These are phyloP conservation scores for Phasianus colchicus DNA, from an alignment of 2,113 vertebrate species.

Conservation along the genomic window DNA sequence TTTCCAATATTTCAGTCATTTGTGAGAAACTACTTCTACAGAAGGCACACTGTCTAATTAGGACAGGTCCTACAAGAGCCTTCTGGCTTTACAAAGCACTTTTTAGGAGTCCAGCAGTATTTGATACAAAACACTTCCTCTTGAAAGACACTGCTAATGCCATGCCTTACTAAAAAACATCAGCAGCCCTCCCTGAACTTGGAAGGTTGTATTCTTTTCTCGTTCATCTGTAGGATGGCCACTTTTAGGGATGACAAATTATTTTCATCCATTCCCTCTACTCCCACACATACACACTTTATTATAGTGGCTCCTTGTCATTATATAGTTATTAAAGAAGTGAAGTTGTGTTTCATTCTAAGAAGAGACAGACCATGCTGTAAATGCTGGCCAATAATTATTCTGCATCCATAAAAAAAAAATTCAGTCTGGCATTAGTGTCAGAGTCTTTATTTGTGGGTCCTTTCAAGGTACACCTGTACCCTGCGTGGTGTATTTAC, in stretches of 20 bases:
- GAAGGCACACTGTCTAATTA: not conserved
- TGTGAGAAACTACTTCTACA: rapidly evolving
- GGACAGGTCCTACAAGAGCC: not conserved
- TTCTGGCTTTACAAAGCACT: not conserved
- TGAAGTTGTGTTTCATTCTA: not conserved
- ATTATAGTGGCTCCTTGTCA: not conserved
- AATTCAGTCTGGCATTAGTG: not conserved
- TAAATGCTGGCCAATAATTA: not conserved
- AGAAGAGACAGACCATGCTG: not conserved
- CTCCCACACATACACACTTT: not conserved
- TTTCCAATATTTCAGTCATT: not conserved
- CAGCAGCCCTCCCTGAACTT: not conserved
- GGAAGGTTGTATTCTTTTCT: rapidly evolving
- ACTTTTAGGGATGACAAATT: not conserved
- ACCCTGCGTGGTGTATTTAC: not conserved
- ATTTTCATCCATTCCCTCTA: not conserved
- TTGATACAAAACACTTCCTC: not conserved
- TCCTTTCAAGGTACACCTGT: not conserved
- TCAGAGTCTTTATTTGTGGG: not conserved
- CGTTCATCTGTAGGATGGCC: not conserved
- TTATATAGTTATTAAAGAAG: not conserved
- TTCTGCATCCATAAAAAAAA: not conserved
- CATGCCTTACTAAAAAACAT: not conserved
- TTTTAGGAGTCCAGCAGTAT: not conserved
- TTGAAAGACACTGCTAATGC: not conserved